Conservation (phyloP, 1,140 invertebrate genomes). For the Neodiprion lecontei region DNA sequence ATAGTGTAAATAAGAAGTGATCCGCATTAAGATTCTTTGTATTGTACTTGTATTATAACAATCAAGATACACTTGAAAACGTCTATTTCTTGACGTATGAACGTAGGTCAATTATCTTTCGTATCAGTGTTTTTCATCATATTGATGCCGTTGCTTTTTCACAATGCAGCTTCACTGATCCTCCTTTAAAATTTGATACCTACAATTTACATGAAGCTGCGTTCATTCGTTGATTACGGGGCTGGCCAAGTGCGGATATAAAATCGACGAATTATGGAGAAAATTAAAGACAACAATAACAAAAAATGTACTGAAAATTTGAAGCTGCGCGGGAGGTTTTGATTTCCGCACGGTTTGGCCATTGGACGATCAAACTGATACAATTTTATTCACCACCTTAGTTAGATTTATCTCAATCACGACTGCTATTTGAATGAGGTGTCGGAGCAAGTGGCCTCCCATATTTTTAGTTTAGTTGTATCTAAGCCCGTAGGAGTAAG, state of each 20-base stretch:
- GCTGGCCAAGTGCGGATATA: background rate
- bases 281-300: background rate
- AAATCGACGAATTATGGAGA: too few relatives aligned
- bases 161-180: background rate
- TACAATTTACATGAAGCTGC: background rate
- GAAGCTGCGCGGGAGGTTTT: background rate
- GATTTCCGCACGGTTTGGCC: too few relatives aligned
- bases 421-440: background rate
- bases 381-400: background rate
- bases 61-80: background rate
- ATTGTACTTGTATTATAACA: slow-evolving; percentile 3
- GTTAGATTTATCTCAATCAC: background rate
- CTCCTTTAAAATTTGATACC: background rate
- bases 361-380: too few relatives aligned
- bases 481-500: slow-evolving; percentile 2
- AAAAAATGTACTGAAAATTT: background rate
- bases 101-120: background rate
- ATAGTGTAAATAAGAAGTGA: background rate
- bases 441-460: background rate
- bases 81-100: background rate
- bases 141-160: too few relatives aligned
- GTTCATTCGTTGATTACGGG: background rate
- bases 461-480: background rate
- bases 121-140: too few relatives aligned
- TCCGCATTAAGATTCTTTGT: background rate